Evolutionary conservation across 2,888 invertebrate genomes (phyloP).

Genomic region (Geotrupes spiniger): DNA sequence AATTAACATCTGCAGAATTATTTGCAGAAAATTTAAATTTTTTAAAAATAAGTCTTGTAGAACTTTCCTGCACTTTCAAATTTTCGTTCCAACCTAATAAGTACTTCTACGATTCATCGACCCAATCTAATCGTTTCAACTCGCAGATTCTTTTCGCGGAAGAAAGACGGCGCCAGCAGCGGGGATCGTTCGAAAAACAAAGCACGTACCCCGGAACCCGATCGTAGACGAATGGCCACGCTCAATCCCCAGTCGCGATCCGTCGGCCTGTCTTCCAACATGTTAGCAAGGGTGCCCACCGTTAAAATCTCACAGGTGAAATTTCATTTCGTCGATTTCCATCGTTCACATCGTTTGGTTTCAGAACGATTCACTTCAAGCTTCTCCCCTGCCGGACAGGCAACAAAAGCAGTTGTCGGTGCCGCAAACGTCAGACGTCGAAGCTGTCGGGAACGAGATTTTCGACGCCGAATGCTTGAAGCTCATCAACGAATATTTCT

Average conservation of each 20-base stretch:
- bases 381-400: slow-evolving; percentile 26
- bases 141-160: slow-evolving; percentile 78
- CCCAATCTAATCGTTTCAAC: no score
- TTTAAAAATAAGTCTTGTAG: no score
- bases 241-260: slow-evolving; percentile 39
- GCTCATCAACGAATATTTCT: slow-evolving; percentile 97
- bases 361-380: slow-evolving; percentile 27
- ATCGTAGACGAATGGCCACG: slow-evolving; percentile 41
- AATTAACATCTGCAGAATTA: no score
- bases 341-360: neutral
- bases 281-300: slow-evolving; percentile 51
- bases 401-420: slow-evolving; percentile 74
- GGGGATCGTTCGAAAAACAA: slow-evolving; percentile 65
- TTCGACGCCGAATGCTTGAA: slow-evolving; percentile 85
- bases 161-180: slow-evolving; percentile 64
- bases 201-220: slow-evolving; percentile 67
- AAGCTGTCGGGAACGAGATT: slow-evolving; percentile 81
- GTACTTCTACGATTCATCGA: no score
- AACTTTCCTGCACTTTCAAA: no score
- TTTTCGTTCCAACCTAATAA: no score
- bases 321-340: slow-evolving; percentile 5
- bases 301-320: slow-evolving; percentile 56
- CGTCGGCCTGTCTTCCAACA: slow-evolving; percentile 49
- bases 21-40: no score
- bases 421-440: slow-evolving; percentile 67